These are phyloP conservation scores for Exephanes ischioxanthus DNA, from an alignment of 2,888 invertebrate species.

Conservation along the genomic window DNA sequence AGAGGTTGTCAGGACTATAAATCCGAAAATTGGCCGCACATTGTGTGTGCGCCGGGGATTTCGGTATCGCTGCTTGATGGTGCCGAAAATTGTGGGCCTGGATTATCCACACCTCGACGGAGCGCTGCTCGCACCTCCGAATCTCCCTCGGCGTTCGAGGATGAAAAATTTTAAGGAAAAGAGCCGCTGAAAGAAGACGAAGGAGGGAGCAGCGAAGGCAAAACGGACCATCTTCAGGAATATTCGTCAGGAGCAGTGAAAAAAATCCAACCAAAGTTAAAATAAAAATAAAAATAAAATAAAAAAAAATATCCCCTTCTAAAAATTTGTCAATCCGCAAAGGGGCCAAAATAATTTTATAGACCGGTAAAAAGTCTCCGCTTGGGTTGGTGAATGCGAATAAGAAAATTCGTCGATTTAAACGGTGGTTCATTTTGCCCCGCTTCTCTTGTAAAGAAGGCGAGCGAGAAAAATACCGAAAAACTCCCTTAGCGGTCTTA, in stretches of 20 bases:
- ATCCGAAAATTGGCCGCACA: slow-evolving; percentile 54
- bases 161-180: slow-evolving; percentile 31
- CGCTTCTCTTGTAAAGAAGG: background rate
- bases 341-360: no score
- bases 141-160: background rate
- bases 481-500: slow-evolving; percentile 70
- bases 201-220: no score
- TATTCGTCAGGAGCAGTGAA: no score
- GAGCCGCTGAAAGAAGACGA: slow-evolving; percentile 13
- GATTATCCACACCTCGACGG: slow-evolving; percentile 68
- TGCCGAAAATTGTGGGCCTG: slow-evolving; percentile 57
- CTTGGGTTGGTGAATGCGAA: no score
- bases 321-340: no score
- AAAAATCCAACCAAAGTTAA: background rate
- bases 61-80: slow-evolving; percentile 43
- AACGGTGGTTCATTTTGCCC: no score
- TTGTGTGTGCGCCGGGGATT: slow-evolving; percentile 24
- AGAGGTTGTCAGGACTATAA: slow-evolving; percentile 28
- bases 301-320: background rate
- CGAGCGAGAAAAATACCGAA: slow-evolving; percentile 54
- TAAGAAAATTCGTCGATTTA: no score
- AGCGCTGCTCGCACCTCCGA: slow-evolving; percentile 50
- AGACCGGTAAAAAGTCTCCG: no score
- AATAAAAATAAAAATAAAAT: no score
- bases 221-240: no score